phyloP scores from a whole-genome alignment of 2,113 vertebrate species.

The Todiramphus saurophagus region DNA sequence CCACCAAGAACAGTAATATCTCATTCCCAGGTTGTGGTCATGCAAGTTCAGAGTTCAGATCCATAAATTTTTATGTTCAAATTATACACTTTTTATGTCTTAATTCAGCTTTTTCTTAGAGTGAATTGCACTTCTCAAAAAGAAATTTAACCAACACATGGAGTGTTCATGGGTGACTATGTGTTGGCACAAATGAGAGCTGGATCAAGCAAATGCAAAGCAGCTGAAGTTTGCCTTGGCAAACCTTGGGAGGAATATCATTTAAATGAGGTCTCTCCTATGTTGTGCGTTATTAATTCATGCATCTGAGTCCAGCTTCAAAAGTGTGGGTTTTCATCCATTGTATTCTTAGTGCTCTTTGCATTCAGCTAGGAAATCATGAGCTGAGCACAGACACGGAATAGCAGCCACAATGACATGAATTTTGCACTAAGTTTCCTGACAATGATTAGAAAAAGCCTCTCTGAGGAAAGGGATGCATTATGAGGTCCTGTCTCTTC shows the following conservation, averaged over 20 bases:
- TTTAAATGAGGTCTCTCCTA: neutral
- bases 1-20: neutral
- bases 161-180: neutral
- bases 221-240: neutral
- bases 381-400: neutral
- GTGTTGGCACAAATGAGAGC: neutral
- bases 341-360: neutral
- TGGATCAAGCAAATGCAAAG: neutral
- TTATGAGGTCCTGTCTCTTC: neutral
- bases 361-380: neutral
- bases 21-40: neutral
- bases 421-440: neutral
- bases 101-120: constrained; percentile 9
- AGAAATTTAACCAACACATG: neutral
- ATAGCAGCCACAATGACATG: neutral
- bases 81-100: neutral
- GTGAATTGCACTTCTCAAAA: constrained; percentile 8
- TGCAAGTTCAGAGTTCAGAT: neutral
- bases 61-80: constrained; percentile 12
- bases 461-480: neutral
- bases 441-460: neutral
- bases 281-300: neutral
- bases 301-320: accelerated
- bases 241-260: neutral
- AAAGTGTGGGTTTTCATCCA: neutral